A percentile compares a stretch with the other conserved stretches of the same genome.
Evolutionary conservation across 2,888 invertebrate genomes (phyloP).

Genomic region (Prionchulus punctatus): DNA sequence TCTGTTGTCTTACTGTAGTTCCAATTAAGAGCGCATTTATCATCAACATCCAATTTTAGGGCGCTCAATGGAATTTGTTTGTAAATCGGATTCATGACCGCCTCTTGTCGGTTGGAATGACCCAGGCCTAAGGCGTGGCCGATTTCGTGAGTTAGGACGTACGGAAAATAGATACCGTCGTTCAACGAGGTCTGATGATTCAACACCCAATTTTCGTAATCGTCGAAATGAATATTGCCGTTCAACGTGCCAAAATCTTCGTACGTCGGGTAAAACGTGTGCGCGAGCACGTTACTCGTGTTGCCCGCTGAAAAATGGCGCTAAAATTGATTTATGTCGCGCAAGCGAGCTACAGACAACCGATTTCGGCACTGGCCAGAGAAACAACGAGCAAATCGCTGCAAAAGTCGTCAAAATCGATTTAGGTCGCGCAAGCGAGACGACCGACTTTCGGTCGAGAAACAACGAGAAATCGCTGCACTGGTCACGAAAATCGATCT

Average conservation of each 20-base stretch:
- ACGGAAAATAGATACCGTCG: slow-evolving; percentile 19
- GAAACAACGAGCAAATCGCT: no score
- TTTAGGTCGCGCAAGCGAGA: no score
- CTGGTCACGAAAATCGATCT: no score
- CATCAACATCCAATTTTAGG: slow-evolving; percentile 25
- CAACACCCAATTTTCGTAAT: slow-evolving; percentile 21
- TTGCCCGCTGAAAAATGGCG: not conserved
- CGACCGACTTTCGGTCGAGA: no score
- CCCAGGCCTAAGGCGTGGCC: slow-evolving; percentile 29
- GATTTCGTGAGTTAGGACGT: slow-evolving; percentile 35
- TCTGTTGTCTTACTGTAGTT: slow-evolving; percentile 21
- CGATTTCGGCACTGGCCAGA: no score
- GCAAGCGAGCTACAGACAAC: no score
- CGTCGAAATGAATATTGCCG: slow-evolving; percentile 32
- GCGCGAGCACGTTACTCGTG: slow-evolving; percentile 27
- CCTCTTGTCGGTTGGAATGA: slow-evolving; percentile 24
- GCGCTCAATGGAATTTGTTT: slow-evolving; percentile 21
- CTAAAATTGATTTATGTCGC: not conserved
- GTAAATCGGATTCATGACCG: slow-evolving; percentile 29
- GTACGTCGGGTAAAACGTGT: slow-evolving; percentile 29
- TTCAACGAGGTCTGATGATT: not conserved
- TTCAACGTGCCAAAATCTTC: slow-evolving; percentile 20
- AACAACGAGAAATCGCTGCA: no score
- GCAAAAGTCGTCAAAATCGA: no score
- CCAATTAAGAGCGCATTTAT: slow-evolving; percentile 31